phyloP scores from a whole-genome alignment of 2,888 invertebrate genomes.

The Metopia argyrocephala region DNA sequence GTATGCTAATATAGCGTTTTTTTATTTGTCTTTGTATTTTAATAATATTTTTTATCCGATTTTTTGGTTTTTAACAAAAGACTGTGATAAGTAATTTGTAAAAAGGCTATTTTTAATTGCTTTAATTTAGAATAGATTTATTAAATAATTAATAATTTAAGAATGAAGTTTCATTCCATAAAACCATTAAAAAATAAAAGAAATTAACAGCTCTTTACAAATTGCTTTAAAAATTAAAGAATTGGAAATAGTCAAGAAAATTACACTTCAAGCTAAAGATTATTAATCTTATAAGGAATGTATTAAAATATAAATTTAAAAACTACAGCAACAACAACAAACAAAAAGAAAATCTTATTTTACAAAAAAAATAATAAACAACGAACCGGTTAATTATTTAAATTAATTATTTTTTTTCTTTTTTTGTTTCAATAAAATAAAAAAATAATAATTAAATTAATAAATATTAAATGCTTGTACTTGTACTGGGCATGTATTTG shows the following conservation, averaged over 20 bases:
- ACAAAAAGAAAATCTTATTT: slow-evolving; percentile 8
- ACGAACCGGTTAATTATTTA: slow-evolving; percentile 46
- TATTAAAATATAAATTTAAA: slow-evolving; percentile 6
- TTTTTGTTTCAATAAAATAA: slow-evolving; percentile 27
- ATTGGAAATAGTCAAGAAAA: neutral
- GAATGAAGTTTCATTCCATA: neutral
- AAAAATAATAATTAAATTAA: slow-evolving; percentile 25
- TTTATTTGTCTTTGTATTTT: neutral
- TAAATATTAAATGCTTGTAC: slow-evolving; percentile 23
- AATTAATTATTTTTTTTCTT: slow-evolving; percentile 52
- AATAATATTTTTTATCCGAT: too few species aligned
- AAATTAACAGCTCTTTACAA: neutral
- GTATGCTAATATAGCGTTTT: neutral
- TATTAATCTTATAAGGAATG: neutral
- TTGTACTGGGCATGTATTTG: neutral
- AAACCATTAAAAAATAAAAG: neutral
- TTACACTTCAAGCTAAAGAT: neutral
- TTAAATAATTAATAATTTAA: neutral
- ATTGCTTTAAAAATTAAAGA: neutral
- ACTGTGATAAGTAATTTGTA: neutral
- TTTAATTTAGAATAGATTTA: neutral
- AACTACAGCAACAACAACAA: slow-evolving; percentile 10
- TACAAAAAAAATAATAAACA: neutral
- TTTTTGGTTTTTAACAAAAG: too few species aligned
- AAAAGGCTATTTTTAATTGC: neutral